These are phyloP conservation scores for Alethe castanea DNA, from an alignment of 2,113 vertebrate genomes.

Conservation along the genomic window DNA sequence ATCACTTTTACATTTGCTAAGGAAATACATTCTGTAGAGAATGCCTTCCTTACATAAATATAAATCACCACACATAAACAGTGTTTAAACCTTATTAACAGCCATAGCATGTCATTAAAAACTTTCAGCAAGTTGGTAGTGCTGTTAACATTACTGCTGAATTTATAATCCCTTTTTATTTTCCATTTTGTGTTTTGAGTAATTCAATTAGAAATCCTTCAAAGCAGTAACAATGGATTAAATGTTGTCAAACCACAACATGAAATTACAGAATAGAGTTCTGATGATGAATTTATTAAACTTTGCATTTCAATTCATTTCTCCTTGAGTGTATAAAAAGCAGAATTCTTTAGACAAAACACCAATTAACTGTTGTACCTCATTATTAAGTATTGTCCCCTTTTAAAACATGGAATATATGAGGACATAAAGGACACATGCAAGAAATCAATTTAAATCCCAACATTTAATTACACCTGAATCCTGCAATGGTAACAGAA, in stretches of 20 bases:
- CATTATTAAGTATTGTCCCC: neutral
- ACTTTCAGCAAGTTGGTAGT: conserved; percentile 31
- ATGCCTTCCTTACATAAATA: conserved; percentile 40
- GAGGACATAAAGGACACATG: neutral
- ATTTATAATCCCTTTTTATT: conserved; percentile 39
- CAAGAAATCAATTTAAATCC: neutral
- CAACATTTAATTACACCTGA: neutral
- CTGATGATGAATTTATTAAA: conserved; percentile 54
- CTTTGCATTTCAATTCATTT: conserved; percentile 40
- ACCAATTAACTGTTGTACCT: neutral
- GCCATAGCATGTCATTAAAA: conserved; percentile 47
- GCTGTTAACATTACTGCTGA: conserved; percentile 16
- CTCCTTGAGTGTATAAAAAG: conserved; percentile 6
- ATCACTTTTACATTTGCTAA: conserved; percentile 38
- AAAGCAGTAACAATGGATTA: conserved; percentile 67
- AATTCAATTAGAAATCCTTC: conserved; percentile 73
- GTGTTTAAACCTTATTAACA: conserved; percentile 57
- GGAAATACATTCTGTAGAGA: conserved; percentile 46
- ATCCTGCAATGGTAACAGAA: neutral
- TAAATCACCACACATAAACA: neutral
- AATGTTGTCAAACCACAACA: conserved; percentile 53
- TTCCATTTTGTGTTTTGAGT: conserved; percentile 64
- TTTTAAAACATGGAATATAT: neutral
- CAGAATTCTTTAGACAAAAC: conserved; percentile 29
- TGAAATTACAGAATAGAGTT: conserved; percentile 53